Conservation (phyloP, 1,140 invertebrate genomes). For the Alviniconcha marisindica region DNA sequence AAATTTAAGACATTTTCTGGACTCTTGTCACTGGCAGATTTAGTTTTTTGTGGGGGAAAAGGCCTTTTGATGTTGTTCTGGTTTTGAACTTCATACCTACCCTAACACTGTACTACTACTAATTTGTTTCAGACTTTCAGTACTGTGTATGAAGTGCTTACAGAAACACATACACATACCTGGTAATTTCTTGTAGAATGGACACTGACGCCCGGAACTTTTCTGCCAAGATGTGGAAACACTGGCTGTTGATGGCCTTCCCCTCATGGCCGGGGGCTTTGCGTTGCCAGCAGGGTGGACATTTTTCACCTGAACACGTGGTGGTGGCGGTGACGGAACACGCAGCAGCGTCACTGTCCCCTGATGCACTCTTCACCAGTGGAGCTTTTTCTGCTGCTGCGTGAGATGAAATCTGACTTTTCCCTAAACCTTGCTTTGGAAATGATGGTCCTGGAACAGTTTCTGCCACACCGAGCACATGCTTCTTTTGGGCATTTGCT, state of each 20-base stretch:
- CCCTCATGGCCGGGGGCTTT: background rate
- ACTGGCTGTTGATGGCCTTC: background rate
- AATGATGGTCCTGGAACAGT: background rate
- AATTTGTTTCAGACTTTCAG: background rate
- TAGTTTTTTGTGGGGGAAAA: no score
- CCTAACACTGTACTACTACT: no score
- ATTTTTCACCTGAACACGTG: background rate
- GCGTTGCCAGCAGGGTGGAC: background rate
- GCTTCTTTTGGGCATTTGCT: background rate
- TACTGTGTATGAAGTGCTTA: background rate
- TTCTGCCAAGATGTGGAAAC: slow-evolving; percentile 9
- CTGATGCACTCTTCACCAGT: slow-evolving; percentile 15
- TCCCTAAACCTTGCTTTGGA: background rate
- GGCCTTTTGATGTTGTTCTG: background rate
- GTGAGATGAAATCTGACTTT: background rate
- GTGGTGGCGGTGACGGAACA: background rate
- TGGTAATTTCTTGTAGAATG: slow-evolving; percentile 75
- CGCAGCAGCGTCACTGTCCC: background rate
- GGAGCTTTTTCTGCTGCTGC: background rate
- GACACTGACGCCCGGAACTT: slow-evolving; percentile 51
- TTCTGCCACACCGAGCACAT: background rate
- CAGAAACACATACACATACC: slow-evolving; percentile 47
- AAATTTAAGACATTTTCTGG: no score
- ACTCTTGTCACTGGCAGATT: no score
- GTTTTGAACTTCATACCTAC: no score